A percentile compares a stretch with the other conserved stretches of the same genome.
Evolutionary conservation across 1,140 invertebrate species (phyloP).

Genomic region (Apolygus lucorum): DNA sequence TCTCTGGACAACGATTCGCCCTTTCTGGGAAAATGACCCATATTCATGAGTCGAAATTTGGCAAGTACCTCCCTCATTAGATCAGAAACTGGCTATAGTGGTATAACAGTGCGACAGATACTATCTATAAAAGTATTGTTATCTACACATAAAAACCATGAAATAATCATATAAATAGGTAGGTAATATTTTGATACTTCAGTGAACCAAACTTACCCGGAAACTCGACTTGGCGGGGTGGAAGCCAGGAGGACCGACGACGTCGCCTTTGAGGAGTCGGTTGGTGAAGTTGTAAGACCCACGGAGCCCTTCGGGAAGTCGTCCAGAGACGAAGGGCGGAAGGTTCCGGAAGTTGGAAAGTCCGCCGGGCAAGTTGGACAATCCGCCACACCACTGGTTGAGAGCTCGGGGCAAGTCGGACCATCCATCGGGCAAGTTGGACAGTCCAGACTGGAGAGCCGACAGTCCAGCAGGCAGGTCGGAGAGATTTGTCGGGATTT

Average conservation of each 20-base stretch:
- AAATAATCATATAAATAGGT: background rate
- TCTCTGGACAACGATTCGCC: too few species aligned
- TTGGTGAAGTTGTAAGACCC: slow-evolving; percentile 18
- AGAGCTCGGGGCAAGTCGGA: background rate
- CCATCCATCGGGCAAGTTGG: background rate
- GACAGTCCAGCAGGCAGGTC: background rate
- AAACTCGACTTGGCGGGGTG: slow-evolving; percentile 18
- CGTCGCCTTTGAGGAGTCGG: slow-evolving; percentile 3
- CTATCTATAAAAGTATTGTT: background rate
- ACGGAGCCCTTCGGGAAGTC: slow-evolving; percentile 12
- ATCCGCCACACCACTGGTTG: too few species aligned
- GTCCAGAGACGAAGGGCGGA: background rate
- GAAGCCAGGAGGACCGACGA: background rate
- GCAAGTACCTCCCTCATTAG: too few species aligned
- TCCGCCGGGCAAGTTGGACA: background rate
- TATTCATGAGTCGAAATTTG: too few species aligned
- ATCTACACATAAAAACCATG: background rate
- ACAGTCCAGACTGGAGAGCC: background rate
- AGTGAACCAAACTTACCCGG: slow-evolving; percentile 4
- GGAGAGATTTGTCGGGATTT: background rate
- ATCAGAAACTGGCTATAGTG: too few species aligned
- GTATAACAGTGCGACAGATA: too few species aligned
- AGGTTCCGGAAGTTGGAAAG: background rate
- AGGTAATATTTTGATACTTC: background rate
- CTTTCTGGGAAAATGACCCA: too few species aligned